Base-by-base conservation (phyloP, 2,797 vertebrate genomes). In the Margarornis squamiger region DNA sequence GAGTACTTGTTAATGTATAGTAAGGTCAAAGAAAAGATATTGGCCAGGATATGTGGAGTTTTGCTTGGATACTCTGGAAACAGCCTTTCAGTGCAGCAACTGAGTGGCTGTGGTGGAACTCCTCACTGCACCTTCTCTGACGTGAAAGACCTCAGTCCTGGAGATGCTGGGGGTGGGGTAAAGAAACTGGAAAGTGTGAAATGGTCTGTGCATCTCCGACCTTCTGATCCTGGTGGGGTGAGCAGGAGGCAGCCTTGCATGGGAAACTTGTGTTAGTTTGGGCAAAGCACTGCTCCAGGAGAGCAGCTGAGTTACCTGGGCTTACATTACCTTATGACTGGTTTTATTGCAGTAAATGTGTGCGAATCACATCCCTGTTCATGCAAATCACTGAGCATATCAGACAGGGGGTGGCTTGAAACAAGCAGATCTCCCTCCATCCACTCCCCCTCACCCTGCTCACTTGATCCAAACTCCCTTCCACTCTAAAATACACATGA, bases 1-100 rank as follows among this genome's bases (percentile, higher is more conserved):
- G 4, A 22, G 3, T 19, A 23, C 34, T 19, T 0, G 0, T 46
- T n/a, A 57, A 36, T 57, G 18, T 29, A 7, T 38, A 26, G 48
- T 59, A 55, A 79, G 8, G 24, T 38, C 3, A 32, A 51, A 73
- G 54, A 48, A 27, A 32, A 2, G 13, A 41, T 58, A n/a, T 21
- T 61, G 59, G 23, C 8, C 45, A 59, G 39, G 39, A 46, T 57
- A 24, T 3, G 11, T 30, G 46, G 20, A 57, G 18, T 23, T 41
- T 66, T 65, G 41, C 17, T 86, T 20, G 24, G 27, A 4, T 24
- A 5, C 36, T 80, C 51, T 66, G 61, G 36, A 55, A 65, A 79
- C 5, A 57, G 36, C 30, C 13, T 65, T 49, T 48, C 21, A 30
- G 30, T 6, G 30, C 63, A 83, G 39, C 23, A 78, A 34, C 39